A percentile compares a stretch with the other conserved stretches of the same genome.
phyloP scores from a whole-genome alignment of 2,888 invertebrate genomes.

The Phanerotoma sp. region DNA sequence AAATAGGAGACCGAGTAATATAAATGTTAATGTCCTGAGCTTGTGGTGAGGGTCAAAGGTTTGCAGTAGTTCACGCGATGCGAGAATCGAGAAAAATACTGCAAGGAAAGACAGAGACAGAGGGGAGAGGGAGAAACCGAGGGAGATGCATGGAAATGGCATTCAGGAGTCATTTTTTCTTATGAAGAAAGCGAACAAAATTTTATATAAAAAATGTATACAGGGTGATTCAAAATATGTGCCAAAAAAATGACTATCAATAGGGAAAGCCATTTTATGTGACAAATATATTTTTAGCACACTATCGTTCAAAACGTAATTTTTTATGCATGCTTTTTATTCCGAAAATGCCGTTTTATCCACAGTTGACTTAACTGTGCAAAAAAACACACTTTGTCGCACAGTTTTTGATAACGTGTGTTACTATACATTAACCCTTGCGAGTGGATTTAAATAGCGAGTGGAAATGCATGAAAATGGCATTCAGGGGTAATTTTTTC shows the following conservation, averaged over 20 bases:
- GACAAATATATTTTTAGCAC: no score
- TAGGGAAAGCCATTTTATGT: no score
- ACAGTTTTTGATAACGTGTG: no score
- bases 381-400: no score
- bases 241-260: not conserved
- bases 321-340: no score
- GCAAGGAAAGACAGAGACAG: slow-evolving; percentile 20
- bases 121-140: no score
- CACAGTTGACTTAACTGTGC: no score
- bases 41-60: slow-evolving; percentile 21
- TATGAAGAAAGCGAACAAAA: slow-evolving; percentile 1
- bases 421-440: no score
- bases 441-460: no score
- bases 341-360: no score
- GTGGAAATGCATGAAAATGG: slow-evolving; percentile 38
- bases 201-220: not conserved
- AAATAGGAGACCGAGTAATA: slow-evolving; percentile 42
- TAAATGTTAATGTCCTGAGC: slow-evolving; percentile 47
- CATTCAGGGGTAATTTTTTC: slow-evolving; percentile 33
- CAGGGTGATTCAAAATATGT: not conserved
- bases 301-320: no score
- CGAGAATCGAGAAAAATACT: slow-evolving; percentile 6
- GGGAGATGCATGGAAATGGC: slow-evolving; percentile 37
- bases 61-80: not conserved
- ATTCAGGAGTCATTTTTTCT: slow-evolving; percentile 33